A percentile compares a stretch with the other conserved stretches of the same genome.
phyloP scores from a whole-genome alignment of 2,888 invertebrate genomes.

The Drosophila cracens region DNA sequence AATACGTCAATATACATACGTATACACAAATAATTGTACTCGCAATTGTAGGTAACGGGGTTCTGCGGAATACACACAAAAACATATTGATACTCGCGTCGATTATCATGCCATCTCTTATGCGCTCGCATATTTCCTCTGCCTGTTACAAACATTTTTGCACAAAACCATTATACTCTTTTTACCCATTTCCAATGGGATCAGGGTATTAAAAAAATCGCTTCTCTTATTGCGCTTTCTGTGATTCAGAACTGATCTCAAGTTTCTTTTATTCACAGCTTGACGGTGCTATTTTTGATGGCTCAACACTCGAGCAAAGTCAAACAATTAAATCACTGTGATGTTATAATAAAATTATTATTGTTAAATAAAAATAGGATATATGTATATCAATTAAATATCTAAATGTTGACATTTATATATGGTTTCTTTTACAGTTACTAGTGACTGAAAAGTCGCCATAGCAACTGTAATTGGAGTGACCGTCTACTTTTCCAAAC shows the following conservation, averaged over 20 bases:
- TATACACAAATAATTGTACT: too few relatives aligned
- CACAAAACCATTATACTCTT: neutral
- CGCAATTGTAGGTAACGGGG: too few relatives aligned
- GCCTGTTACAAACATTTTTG: neutral
- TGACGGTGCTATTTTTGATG: conserved; percentile 71
- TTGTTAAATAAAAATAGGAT: neutral
- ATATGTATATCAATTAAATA: neutral
- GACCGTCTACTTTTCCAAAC: neutral
- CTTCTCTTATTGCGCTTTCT: conserved; percentile 36
- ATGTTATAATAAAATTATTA: conserved; percentile 27
- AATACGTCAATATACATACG: too few relatives aligned
- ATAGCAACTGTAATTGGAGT: neutral
- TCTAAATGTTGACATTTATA: neutral
- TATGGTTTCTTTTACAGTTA: neutral
- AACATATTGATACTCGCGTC: too few relatives aligned
- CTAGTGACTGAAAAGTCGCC: neutral
- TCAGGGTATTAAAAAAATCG: neutral
- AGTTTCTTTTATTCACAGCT: conserved; percentile 65
- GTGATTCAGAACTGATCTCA: conserved; percentile 5
- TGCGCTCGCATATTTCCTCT: neutral
- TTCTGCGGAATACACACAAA: too few relatives aligned
- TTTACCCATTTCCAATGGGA: neutral
- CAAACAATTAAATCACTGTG: conserved; percentile 49
- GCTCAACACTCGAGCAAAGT: conserved; percentile 34
- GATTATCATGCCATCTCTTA: too few relatives aligned